A percentile compares a stretch with the other conserved stretches of the same genome.
phyloP scores from a whole-genome alignment of 2,797 vertebrate species.

The Pitangus sulphuratus region DNA sequence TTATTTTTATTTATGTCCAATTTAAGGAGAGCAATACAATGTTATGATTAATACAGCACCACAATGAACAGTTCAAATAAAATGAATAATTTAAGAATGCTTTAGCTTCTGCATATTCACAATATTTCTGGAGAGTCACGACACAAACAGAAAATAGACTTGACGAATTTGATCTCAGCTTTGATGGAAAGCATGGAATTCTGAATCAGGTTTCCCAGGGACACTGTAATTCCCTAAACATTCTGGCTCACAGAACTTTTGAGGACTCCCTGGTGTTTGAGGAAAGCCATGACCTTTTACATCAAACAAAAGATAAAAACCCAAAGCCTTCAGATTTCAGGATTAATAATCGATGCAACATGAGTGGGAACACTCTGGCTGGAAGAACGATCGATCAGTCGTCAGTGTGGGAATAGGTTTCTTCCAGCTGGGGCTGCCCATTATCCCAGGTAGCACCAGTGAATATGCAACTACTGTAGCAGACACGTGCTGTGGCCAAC shows the following conservation, averaged over 20 bases:
- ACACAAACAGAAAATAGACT: not conserved
- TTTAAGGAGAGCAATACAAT: not conserved
- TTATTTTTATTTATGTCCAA: not conserved
- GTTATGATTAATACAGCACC: not conserved
- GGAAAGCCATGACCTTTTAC: not conserved
- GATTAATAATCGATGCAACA: not conserved
- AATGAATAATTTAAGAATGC: not conserved
- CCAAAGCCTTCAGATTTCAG: not conserved
- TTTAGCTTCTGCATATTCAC: not conserved
- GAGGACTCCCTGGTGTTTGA: not conserved
- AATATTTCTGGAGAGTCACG: not conserved
- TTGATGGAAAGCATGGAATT: not conserved
- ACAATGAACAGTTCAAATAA: not conserved
- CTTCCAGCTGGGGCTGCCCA: not conserved
- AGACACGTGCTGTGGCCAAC: not conserved
- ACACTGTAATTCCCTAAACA: not conserved
- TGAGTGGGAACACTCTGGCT: not conserved
- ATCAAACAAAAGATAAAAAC: not conserved
- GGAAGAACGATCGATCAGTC: rapidly evolving
- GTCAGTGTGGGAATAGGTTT: not conserved
- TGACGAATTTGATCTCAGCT: not conserved
- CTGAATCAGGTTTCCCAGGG: rapidly evolving
- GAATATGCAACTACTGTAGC: not conserved
- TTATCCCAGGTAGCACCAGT: not conserved
- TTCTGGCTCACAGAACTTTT: not conserved